These are phyloP conservation scores for Rhinoderma darwinii DNA, from an alignment of 2,113 vertebrate species.

Conservation along the genomic window DNA sequence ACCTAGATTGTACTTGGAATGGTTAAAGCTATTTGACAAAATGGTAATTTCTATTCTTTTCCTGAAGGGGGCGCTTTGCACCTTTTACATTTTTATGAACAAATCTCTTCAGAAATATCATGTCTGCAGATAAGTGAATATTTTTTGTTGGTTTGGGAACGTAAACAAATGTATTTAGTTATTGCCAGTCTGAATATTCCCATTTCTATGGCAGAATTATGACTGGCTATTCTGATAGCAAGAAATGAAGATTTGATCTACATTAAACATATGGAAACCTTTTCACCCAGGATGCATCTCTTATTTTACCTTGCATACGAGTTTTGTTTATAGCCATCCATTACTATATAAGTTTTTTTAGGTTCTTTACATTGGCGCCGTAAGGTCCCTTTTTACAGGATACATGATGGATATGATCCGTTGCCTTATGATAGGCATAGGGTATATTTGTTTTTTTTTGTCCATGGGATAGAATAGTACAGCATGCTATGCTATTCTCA, in stretches of 20 bases:
- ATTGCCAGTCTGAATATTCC: neutral
- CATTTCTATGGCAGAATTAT: neutral
- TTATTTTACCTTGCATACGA: no score
- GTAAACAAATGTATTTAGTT: neutral
- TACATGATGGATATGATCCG: no score
- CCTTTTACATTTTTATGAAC: neutral
- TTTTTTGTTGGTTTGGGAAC: neutral
- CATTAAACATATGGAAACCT: neutral
- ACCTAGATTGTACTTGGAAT: no score
- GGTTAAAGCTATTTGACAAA: neutral
- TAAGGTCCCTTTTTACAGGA: no score
- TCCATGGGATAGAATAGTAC: no score
- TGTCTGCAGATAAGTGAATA: neutral
- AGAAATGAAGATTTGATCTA: neutral
- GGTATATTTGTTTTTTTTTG: no score
- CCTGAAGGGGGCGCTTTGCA: slow-evolving; percentile 30
- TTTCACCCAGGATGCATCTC: no score
- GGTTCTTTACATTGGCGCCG: no score
- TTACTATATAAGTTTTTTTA: no score
- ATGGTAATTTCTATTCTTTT: neutral
- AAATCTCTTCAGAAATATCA: neutral
- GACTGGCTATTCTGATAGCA: neutral
- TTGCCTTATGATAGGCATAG: no score
- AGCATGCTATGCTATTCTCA: no score
- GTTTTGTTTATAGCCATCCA: no score